These are phyloP conservation scores for Xenopus tropicalis DNA, from an alignment of 2,113 vertebrate species.

Conservation along the genomic window UCB_Xtro_10.0 CM004448.2:100339501-100340000, in stretches of 20 bases:
- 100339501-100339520: neutral
- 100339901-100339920: no score
- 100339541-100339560: neutral
- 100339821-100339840: no score
- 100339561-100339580: neutral
- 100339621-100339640: neutral
- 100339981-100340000: no score
- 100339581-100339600: neutral
- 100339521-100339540: neutral
- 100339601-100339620: neutral
- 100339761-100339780: neutral
- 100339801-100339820: neutral
- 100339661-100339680: neutral
- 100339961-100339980: no score
- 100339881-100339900: no score
- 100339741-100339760: slow-evolving; percentile 1
- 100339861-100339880: no score
- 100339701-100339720: slow-evolving; percentile 18
- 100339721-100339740: neutral
- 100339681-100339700: slow-evolving; percentile 4
- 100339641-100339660: neutral
- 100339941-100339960: no score
- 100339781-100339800: slow-evolving; percentile 11
- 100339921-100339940: no score
- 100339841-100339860: no score